Evolutionary conservation across 2,888 invertebrate species (phyloP).

Genomic region (Hermodice carunculata): DNA sequence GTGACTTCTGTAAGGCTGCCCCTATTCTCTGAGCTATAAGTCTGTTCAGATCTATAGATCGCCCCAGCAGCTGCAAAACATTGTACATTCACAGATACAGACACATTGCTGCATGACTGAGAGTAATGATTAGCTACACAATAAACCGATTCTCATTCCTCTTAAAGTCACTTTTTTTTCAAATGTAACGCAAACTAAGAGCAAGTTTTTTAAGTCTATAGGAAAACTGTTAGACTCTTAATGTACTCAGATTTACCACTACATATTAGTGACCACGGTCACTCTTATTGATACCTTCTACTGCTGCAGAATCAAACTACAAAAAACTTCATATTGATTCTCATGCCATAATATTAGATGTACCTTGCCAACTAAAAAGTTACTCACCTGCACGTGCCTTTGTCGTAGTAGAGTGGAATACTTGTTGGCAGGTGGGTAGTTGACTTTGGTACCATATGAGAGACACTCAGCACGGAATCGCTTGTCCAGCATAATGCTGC

Average conservation of each 20-base stretch:
- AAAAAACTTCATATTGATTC: slow-evolving; percentile 16
- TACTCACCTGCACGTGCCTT: slow-evolving; percentile 84
- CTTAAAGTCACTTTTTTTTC: no score
- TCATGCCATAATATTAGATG: background rate
- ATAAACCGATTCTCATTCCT: no score
- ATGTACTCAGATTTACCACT: no score
- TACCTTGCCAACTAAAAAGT: background rate
- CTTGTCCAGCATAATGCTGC: slow-evolving; percentile 94
- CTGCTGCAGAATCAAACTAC: no score
- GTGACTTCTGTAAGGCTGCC: slow-evolving; percentile 93
- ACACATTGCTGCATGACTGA: no score
- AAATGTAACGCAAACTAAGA: no score
- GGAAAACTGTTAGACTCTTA: no score
- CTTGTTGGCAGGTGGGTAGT: slow-evolving; percentile 80
- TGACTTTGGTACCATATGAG: slow-evolving; percentile 86
- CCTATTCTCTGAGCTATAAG: slow-evolving; percentile 95
- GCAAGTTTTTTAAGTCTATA: no score
- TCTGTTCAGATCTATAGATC: slow-evolving; percentile 95
- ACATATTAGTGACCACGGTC: no score
- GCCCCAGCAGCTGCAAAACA: slow-evolving; percentile 79
- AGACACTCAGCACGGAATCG: slow-evolving; percentile 96
- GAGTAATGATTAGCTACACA: no score
- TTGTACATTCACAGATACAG: no score
- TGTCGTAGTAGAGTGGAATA: slow-evolving; percentile 96
- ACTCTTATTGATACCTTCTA: no score